Conservation (phyloP, 2,888 invertebrate species). For the Ephialtes manifestator region DNA sequence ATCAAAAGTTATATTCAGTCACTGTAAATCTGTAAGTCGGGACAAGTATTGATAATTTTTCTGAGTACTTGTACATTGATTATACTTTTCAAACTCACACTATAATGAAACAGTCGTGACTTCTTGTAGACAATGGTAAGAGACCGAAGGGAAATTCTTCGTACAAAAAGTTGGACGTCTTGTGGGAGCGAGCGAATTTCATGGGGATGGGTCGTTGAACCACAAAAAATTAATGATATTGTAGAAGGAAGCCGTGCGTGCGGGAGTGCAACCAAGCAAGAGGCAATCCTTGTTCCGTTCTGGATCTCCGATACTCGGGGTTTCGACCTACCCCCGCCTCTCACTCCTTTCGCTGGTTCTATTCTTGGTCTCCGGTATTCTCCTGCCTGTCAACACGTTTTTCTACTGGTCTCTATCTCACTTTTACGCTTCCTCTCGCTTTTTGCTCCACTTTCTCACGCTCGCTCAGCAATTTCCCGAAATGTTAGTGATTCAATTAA, state of each 20-base stretch:
- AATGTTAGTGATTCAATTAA: conserved; percentile 80
- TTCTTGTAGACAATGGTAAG: background rate
- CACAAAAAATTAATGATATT: conserved; percentile 65
- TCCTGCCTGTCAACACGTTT: conserved; percentile 76
- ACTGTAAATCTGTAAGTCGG: background rate
- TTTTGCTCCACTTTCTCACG: conserved; percentile 26
- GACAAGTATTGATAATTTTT: background rate
- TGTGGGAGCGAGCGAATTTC: background rate
- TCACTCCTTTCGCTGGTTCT: conserved; percentile 23
- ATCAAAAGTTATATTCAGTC: background rate
- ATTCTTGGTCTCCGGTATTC: conserved; percentile 32
- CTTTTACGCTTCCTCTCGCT: conserved; percentile 39
- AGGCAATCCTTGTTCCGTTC: conserved; percentile 50
- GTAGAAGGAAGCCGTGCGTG: conserved; percentile 53
- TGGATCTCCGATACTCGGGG: conserved; percentile 29
- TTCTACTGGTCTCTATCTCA: conserved; percentile 41
- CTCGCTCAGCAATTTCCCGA: conserved; percentile 56
- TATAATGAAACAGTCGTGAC: background rate
- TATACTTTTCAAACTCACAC: background rate
- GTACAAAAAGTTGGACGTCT: conserved; percentile 23
- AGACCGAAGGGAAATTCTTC: background rate
- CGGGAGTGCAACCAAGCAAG: conserved; percentile 25
- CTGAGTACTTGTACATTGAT: background rate
- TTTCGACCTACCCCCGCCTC: conserved; percentile 16
- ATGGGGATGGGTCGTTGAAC: background rate